phyloP scores from a whole-genome alignment of 92 coral and sea anemone species.

The Parazoanthus darwini region DNA sequence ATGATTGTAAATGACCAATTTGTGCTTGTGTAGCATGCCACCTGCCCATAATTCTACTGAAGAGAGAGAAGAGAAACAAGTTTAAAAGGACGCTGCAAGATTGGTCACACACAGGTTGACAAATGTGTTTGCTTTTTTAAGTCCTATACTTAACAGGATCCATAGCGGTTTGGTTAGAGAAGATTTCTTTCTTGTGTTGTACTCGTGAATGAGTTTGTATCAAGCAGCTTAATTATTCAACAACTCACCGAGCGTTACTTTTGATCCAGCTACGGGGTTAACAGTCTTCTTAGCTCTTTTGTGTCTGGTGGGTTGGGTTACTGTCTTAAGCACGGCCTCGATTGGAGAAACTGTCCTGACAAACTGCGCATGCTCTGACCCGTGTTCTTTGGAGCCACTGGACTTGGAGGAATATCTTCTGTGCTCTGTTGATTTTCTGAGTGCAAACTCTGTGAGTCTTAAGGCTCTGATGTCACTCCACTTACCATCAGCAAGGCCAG shows the following conservation, averaged over 20 bases:
- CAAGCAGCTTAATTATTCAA: neutral
- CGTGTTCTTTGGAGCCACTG: neutral
- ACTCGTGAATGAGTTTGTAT: neutral
- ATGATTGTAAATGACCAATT: no score
- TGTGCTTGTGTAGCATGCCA: no score
- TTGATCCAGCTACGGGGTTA: neutral
- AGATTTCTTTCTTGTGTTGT: no score
- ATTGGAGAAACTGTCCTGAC: conserved; percentile 16
- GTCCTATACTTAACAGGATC: no score
- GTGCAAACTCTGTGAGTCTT: conserved; percentile 31
- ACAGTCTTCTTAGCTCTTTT: conserved; percentile 6
- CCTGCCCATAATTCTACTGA: no score
- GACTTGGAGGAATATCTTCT: neutral
- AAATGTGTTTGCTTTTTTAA: no score
- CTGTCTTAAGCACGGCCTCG: conserved; percentile 24
- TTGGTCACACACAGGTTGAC: no score
- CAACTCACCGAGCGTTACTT: conserved; percentile 14
- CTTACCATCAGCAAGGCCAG: neutral
- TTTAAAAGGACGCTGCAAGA: no score
- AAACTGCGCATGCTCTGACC: neutral
- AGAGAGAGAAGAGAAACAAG: no score
- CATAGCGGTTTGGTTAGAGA: no score
- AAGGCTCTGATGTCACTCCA: conserved; percentile 14
- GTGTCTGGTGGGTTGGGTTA: conserved; percentile 1
- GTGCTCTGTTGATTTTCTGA: conserved; percentile 37